Evolutionary conservation across 1,140 invertebrate genomes (phyloP).

Genomic region (Lordiphosa stackelbergi): DNA sequence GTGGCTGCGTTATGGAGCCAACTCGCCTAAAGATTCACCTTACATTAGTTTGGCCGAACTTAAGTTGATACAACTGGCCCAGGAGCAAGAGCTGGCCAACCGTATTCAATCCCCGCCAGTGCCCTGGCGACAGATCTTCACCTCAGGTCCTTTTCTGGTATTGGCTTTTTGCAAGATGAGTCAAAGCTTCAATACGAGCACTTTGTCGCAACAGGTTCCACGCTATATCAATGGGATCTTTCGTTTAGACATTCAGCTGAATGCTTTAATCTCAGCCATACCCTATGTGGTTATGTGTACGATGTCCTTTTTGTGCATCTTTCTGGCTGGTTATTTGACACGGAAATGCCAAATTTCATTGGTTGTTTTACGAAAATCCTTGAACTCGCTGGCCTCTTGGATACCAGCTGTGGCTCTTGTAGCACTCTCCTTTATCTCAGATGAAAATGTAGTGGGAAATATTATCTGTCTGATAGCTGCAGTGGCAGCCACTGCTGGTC

Average conservation of each 20-base stretch:
- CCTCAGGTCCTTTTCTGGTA: conserved; percentile 88
- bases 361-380: conserved; percentile 81
- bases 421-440: conserved; percentile 80
- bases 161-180: conserved; percentile 92
- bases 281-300: conserved; percentile 88
- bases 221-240: conserved; percentile 92
- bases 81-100: conserved; percentile 47
- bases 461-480: conserved; percentile 81
- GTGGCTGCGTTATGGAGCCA: conserved; percentile 82
- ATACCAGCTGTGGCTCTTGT: conserved; percentile 81
- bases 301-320: conserved; percentile 84
- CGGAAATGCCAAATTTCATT: conserved; percentile 80
- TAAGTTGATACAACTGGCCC: conserved; percentile 80
- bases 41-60: conserved; percentile 81
- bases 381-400: conserved; percentile 82
- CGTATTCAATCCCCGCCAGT: conserved; percentile 37
- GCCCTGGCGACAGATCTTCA: conserved; percentile 88
- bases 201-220: conserved; percentile 92
- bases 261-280: conserved; percentile 85
- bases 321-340: conserved; percentile 78
- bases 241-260: conserved; percentile 88
- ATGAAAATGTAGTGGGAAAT: conserved; percentile 79
- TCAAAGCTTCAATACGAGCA: conserved; percentile 95
- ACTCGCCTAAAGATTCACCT: conserved; percentile 81
- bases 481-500: conserved; percentile 86